phyloP scores from a whole-genome alignment of 2,797 vertebrate species.

The Carapus acus region DNA sequence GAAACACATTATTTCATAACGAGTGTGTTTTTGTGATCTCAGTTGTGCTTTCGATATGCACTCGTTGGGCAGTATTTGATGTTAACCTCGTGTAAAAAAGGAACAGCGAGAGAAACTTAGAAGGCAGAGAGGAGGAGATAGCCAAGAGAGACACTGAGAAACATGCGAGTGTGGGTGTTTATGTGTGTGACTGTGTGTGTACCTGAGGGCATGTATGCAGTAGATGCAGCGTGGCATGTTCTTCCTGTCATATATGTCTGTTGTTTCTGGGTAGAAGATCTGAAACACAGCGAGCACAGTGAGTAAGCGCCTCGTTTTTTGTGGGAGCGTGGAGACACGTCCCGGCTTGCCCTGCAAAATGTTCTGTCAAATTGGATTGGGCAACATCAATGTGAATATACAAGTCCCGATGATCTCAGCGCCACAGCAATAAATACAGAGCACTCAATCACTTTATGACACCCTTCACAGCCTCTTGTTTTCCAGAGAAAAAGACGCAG shows the following conservation, averaged over 20 bases:
- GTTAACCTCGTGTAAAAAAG: no score
- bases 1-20: no score
- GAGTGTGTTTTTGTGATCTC: no score
- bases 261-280: constrained; percentile 99
- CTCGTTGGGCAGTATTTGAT: no score
- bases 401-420: constrained; percentile 5
- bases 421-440: no score
- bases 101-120: no score
- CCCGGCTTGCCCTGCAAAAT: constrained; percentile 18
- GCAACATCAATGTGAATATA: constrained; percentile 19
- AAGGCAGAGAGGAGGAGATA: no score
- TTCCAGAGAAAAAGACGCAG: no score
- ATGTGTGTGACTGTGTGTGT: constrained; percentile 28
- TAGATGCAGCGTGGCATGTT: constrained; percentile 99
- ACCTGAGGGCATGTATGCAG: constrained; percentile 98
- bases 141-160: background rate
- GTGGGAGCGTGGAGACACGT: constrained; percentile 8
- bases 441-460: no score
- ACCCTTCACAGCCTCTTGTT: background rate
- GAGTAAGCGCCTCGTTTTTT: background rate
- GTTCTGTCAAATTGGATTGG: constrained; percentile 18
- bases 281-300: constrained; percentile 57
- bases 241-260: constrained; percentile 98
- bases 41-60: no score
- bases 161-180: no score